A percentile compares a stretch with the other conserved stretches of the same genome.
Evolutionary conservation across 1,140 invertebrate species (phyloP).

Genomic region (Cryptotermes secundus): DNA sequence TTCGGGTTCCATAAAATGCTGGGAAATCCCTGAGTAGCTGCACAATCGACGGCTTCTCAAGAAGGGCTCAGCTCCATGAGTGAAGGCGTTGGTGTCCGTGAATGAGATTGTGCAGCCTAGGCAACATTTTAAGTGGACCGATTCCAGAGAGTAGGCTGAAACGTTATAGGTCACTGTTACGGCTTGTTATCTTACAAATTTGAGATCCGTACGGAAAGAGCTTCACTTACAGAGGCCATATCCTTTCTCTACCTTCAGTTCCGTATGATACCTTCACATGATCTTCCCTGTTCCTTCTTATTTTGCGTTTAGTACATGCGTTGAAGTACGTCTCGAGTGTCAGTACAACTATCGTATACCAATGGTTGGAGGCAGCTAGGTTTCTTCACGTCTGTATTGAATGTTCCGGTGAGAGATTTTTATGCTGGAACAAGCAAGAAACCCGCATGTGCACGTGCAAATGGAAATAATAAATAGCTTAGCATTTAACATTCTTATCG

Average conservation of each 20-base stretch:
- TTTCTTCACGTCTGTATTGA: not conserved
- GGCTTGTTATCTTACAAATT: not conserved
- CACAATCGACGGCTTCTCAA: too few relatives aligned
- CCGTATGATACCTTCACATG: not conserved
- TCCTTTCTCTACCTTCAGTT: not conserved
- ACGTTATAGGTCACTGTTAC: not conserved
- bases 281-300: not conserved
- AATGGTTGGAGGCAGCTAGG: not conserved
- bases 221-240: not conserved
- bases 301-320: not conserved
- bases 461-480: too few relatives aligned
- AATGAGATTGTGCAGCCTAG: not conserved
- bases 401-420: not conserved
- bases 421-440: not conserved
- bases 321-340: not conserved
- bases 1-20: too few relatives aligned
- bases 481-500: too few relatives aligned
- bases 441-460: not conserved
- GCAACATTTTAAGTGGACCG: not conserved
- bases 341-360: not conserved
- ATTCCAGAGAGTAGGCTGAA: not conserved
- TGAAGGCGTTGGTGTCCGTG: too few relatives aligned
- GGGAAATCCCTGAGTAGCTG: too few relatives aligned
- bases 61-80: too few relatives aligned
- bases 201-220: not conserved